Base-by-base conservation (phyloP, 2,888 invertebrate genomes). In the Cosmopolites sordidus region DNA sequence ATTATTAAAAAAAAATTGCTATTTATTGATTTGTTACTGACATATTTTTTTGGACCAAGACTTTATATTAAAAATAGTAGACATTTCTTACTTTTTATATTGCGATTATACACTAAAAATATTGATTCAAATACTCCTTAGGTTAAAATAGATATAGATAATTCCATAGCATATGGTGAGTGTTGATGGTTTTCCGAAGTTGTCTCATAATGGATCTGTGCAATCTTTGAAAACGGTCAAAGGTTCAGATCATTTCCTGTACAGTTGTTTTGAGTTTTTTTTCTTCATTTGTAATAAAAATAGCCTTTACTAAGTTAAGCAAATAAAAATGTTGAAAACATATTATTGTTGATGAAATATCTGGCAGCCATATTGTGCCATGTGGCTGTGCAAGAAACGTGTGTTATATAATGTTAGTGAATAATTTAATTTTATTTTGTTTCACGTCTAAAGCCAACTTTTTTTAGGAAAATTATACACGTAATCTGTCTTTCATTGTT, bases 271-370 rank as follows among this genome's bases (percentile, higher is more conserved):
- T 69, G 67, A 42, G 46, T 47, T 46, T 51, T 49, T 48, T 11
- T 37, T 29, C 16, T 42, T 49, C 17, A 69, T 67, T 68, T 66
- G 65, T 68, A 68, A 68, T 33, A 62, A 63, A 67, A 67, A 62
- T 67, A 66, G 69, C 68, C 66, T 66, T 66, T 67, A 64, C 65
- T 69, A 68, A 64, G 70, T 69, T 71, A 54, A 54, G 48, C 63
- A 65, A 11, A 12, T 3, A 27, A 27, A 27, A 67, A 71, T 70
- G 68, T 70, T 70, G 67, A 12, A 12, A 69, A 3, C 3, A 4
- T 33, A 33, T 33, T 33, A 5, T 72, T 71, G 71, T 71, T 70
- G 70, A 63, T 68, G 66, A 65, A 50, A 48, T 33, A 41, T 64
- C 62, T 63, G 64, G 64, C 66, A 63, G 64, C 64, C 64, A 59